Base-by-base conservation (phyloP, 2,797 vertebrate species). In the Hyperoplus lanceolatus region DNA sequence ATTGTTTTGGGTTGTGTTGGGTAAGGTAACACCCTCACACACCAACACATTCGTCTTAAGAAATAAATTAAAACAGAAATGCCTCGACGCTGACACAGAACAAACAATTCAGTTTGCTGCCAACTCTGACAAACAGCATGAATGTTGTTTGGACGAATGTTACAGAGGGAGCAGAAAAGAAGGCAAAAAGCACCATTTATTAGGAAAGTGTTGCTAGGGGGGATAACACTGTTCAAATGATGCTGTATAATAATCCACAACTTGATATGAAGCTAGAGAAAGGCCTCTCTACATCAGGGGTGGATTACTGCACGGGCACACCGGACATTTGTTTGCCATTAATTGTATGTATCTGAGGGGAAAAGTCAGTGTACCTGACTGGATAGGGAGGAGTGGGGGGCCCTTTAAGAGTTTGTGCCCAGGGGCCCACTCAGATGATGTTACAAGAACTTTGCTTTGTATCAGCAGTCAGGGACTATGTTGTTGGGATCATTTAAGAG, bases 41-140 rank as follows among this genome's bases (percentile, higher is more conserved):
- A 38, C 50, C 13, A 77, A 70, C 70, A 63, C 9, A 9, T 59
- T 63, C 54, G 4, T 71, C 64, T 69, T 43, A 73, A 79, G 75
- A 67, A 45, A 51, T 12, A 82, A 76, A 84, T 74, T 65, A 73
- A 75, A 80, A 84, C 59, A 0, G 29, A 79, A 81, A 50, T 15
- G 60, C 69, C 65, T 79, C 70, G 66, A 77, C 55, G 70, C 57
- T 14, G 67, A 74, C 59, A 65, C 64, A 62, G 74, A 63, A 61
- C 1, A 1, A 60, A 51, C 39, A 41, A 49, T 59, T 56, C 49
- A 76, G 64, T 76, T 73, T 67, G 49, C 70, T 71, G 55, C 72
- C 61, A 73, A 71, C 73, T 61, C 56, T 53, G 62, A 79, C 62
- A 75, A 82, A 79, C 76, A 82, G 55, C 42, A 55, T 55, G 69